Evolutionary conservation across 2,113 vertebrate genomes (phyloP).

Genomic region (Thamnaconus septentrionalis): DNA sequence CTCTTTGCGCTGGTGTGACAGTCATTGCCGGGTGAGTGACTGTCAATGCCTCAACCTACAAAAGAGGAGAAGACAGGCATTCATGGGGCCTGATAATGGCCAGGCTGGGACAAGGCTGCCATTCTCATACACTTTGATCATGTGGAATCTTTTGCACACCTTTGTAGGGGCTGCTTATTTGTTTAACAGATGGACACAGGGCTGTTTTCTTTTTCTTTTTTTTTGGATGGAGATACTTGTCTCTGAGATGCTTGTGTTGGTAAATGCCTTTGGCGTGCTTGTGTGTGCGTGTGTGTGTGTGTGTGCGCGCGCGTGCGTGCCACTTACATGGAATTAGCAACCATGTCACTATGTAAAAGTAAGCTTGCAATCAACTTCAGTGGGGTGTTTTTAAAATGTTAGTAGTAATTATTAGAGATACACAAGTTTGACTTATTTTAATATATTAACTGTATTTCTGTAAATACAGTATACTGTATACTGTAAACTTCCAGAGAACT

Average conservation of each 20-base stretch:
- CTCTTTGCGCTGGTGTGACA: constrained; percentile 80
- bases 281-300: constrained; percentile 25
- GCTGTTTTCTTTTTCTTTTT: constrained; percentile 20
- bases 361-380: constrained; percentile 7
- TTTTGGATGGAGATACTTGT: constrained; percentile 61
- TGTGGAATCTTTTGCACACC: constrained; percentile 73
- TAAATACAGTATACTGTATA: neutral
- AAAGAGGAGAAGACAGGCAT: constrained; percentile 78
- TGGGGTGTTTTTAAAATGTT: constrained; percentile 15
- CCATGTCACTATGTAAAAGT: constrained; percentile 32
- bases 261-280: constrained; percentile 50
- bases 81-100: constrained; percentile 77
- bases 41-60: constrained; percentile 77
- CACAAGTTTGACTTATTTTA: neutral
- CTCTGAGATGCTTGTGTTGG: constrained; percentile 42
- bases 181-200: constrained; percentile 71
- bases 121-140: constrained; percentile 77
- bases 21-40: constrained; percentile 81
- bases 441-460: neutral
- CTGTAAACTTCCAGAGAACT: neutral
- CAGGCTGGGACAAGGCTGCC: constrained; percentile 71
- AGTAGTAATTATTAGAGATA: constrained; percentile 8
- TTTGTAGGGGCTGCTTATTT: constrained; percentile 74
- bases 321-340: constrained; percentile 47
- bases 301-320: constrained; percentile 15